These are phyloP conservation scores for Oxyteleia sp. DNA, from an alignment of 2,888 invertebrate species.

Conservation along the genomic window DNA sequence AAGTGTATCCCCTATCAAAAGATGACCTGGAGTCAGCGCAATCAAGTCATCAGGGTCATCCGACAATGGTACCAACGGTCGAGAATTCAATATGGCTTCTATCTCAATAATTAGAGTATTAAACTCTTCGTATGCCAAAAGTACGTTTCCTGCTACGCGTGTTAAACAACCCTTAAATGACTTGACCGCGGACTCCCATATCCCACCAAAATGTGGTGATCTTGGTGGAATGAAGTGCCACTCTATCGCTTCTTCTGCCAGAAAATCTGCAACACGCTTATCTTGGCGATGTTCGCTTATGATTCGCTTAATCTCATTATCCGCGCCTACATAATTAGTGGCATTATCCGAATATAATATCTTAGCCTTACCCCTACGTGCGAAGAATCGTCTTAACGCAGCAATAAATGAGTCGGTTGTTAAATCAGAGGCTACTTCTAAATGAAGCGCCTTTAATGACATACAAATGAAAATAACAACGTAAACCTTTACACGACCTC, in stretches of 20 bases:
- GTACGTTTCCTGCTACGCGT: constrained; percentile 58
- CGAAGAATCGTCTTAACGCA: not conserved
- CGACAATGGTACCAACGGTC: no score
- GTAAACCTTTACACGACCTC: not conserved
- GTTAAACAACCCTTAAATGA: constrained; percentile 43
- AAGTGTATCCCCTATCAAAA: no score
- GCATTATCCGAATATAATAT: constrained; percentile 13
- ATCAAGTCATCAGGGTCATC: no score
- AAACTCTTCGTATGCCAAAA: constrained; percentile 75
- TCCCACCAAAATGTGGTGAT: constrained; percentile 26
- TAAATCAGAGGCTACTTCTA: no score
- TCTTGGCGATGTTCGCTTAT: not conserved
- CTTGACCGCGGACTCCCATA: no score
- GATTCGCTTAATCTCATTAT: not conserved
- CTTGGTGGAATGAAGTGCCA: constrained; percentile 20
- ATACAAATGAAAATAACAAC: not conserved
- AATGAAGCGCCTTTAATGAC: not conserved
- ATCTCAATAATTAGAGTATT: constrained; percentile 60
- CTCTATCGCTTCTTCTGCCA: not conserved
- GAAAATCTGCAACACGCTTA: not conserved
- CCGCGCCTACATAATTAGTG: no score
- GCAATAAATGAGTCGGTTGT: constrained; percentile 1
- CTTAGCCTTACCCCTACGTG: constrained; percentile 1
- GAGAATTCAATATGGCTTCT: constrained; percentile 70
- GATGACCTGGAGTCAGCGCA: no score